Evolutionary conservation across 2,797 vertebrate species (phyloP), one percentile per base, ranked within the genome.

Genomic region (Alectoris magna): DNA sequence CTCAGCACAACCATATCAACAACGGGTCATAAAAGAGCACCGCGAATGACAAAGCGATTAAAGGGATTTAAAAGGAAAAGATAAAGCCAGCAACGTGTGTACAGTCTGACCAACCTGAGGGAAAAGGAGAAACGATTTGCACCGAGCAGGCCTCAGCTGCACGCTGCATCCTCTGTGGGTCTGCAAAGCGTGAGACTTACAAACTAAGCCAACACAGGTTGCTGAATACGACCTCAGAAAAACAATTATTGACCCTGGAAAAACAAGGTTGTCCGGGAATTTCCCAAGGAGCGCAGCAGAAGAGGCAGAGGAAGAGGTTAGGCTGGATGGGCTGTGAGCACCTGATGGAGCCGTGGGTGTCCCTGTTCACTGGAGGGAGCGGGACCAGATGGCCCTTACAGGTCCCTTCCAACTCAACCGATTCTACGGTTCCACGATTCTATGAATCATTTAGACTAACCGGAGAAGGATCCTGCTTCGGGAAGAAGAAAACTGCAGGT

Each of bases 121-220:
- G 39, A 62, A 36, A 79, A 75, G 36, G 51, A 70, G 73, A 70
- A 87, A 69, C 23, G 21, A 31, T 51, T 39, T 22, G 19, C 48
- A 44, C 19, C 14, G 34, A 60, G 5, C 43, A 46, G 34, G 43
- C 58, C 60, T 22, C 38, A 26, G 23, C 2, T 4, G 34, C 7
- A 1, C 2, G 1, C 0, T 7, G 24, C 24, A 34, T 18, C 58
- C 58, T 63, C 59, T 15, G 14, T 8, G 4, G 36, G 36, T 10
- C 73, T 51, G 13, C 23, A n/a, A 58, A 73, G 39, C 3, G 3
- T 3, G 23, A 10, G 11, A n/a, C 23, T n/a, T 49, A 23, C 68
- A 39, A 26, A 26, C 17, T 4, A 8, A 38, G 22, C 38, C 22
- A 27, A 51, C n/a, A 11, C 6, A 4, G 17, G 9, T 22, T 46